Base-by-base conservation (phyloP, 2,888 invertebrate genomes). In the Chrysina gloriosa region DNA sequence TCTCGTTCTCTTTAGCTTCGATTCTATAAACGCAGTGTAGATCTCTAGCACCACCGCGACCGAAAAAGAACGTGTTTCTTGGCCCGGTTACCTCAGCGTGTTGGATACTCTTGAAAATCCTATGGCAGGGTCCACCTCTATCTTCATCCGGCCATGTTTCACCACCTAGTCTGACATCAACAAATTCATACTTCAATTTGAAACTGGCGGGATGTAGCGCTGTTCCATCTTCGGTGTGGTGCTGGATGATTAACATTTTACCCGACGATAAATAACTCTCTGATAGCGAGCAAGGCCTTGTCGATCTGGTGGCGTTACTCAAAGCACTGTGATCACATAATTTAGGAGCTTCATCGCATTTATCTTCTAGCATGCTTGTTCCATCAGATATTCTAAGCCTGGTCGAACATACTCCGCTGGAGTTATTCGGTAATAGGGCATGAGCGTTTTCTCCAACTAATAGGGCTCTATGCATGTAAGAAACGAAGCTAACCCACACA, bases 401-500 rank as follows among this genome's bases (percentile, higher is more conserved):
- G 27, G 91, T 92, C 31, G 90, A 89, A 82, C 92, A 93, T 25
- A 85, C 86, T 9, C 81, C 81, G 2, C 78, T 71, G 3, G 81
- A 77, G 63, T 78, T 79, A 56, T 80, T 82, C 34, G 75, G 76
- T 19, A 79, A 64, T 5, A 82, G 70, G 23, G 80, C 78, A 65
- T 80, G 81, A 11, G 80, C 78, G 61, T 77, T 80, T 66, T 83
- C 83, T 7, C 88, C 89, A 69, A 84, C 84, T 75, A 90, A 85
- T 70, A 93, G 84, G 71, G 92, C 92, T 78, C 93, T 89, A 76
- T 94, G 92, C 74, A 91, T 92, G 84, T 93, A 95, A 72, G 93
- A 93, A 72, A 93, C 89, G 81, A 95, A 95, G 83, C 93, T 94
- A 74, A 95, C 86, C 95, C 95, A 95, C 66, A 95, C 90, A 70